Conservation (phyloP, 1,140 invertebrate genomes). For the Papilio aristodemus region DNA sequence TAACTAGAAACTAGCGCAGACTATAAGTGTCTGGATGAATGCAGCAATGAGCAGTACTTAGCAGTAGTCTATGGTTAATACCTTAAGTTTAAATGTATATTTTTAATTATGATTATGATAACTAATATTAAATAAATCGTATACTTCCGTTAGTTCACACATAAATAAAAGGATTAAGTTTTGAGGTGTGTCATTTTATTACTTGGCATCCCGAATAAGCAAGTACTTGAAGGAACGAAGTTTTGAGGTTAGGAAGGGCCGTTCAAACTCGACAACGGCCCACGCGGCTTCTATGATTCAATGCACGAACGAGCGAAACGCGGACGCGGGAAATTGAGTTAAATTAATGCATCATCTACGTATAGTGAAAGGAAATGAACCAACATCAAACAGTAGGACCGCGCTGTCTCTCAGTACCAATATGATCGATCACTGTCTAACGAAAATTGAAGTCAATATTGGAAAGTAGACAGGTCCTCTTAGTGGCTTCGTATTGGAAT, state of each 20-base stretch:
- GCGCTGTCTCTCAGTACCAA: background rate
- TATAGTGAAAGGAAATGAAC: slow-evolving; percentile 16
- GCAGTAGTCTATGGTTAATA: background rate
- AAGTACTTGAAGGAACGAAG: slow-evolving; percentile 39
- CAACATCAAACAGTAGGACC: slow-evolving; percentile 11
- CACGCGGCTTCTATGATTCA: slow-evolving; percentile 37
- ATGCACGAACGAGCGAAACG: slow-evolving; percentile 29
- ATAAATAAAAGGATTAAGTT: too few species aligned
- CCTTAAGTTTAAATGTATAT: background rate
- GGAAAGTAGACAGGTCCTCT: background rate
- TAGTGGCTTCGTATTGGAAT: background rate
- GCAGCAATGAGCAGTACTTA: background rate
- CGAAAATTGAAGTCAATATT: background rate
- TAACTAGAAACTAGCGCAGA: background rate
- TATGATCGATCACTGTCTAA: slow-evolving; percentile 3
- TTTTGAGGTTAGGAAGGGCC: slow-evolving; percentile 40
- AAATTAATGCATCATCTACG: slow-evolving; percentile 17
- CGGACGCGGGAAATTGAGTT: slow-evolving; percentile 13
- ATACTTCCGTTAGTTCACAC: too few species aligned
- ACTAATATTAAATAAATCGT: too few species aligned
- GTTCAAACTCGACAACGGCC: slow-evolving; percentile 39
- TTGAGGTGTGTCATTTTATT: background rate
- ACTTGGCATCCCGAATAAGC: slow-evolving; percentile 38
- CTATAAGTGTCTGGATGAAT: background rate
- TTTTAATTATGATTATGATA: too few species aligned